Evolutionary conservation across 2,113 vertebrate genomes (phyloP), one percentile per base, ranked within the genome.

Genomic region (Pterocles gutturalis): DNA sequence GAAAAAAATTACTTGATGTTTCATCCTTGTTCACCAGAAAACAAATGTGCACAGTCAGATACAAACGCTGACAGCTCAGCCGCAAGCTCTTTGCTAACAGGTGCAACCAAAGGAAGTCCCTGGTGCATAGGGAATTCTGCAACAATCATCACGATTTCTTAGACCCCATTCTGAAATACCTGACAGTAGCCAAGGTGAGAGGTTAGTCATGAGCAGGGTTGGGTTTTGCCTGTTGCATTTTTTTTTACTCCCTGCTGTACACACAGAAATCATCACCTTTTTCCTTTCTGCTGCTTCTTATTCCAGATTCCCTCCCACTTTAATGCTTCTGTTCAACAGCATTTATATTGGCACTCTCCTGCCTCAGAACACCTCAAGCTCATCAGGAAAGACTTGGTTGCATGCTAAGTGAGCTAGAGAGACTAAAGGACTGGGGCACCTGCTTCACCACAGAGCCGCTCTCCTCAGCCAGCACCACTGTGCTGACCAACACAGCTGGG

Each of bases 391-490:
- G 29, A 24, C 22, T 9, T 22, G 33, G 7, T 10, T 49, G 17
- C 29, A 38, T 0, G 0, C 20, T 51, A 22, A 55, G 34, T 2
- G 2, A 93, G 4, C 45, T 19, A n/a, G 11, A 29, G 31, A 69
- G 16, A 55, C 45, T 21, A 58, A 75, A 79, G 24, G 17, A 17
- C 21, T 24, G 7, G 13, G 17, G 15, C 18, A 43, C 33, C 24
- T 10, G 24, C 53, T 60, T 26, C 28, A 25, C 36, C 11, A 1
- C 1, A 2, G 15, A 66, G 82, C 36, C 25, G 28, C 28, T 51
- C 75, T 25, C 45, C 29, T 29, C 33, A 58, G 8, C 16, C 53
- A 33, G 46, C 15, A 72, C 17, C 25, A 24, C 53, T 24, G n/a
- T 8, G 26, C 38, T 60, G 46, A 45, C 13, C 67, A 89, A 49